Conservation (phyloP, 2,888 invertebrate species). For the Spisula subtruncata region DNA sequence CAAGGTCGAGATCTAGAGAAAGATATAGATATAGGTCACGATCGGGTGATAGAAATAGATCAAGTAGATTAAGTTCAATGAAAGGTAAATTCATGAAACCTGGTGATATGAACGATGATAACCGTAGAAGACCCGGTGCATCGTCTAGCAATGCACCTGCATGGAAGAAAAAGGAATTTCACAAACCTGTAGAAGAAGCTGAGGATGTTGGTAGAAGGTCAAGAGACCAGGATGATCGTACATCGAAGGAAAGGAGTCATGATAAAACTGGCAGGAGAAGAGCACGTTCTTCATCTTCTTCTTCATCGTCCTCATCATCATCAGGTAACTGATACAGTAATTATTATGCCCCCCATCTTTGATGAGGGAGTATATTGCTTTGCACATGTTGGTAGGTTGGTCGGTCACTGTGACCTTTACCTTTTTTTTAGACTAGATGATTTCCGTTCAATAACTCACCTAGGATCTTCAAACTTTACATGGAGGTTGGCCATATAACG, state of each 20-base stretch:
- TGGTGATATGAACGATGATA: conserved; percentile 58
- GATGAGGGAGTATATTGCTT: no score
- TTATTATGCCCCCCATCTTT: neutral
- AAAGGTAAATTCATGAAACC: conserved; percentile 71
- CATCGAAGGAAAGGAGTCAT: neutral
- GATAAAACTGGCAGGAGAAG: conserved; percentile 33
- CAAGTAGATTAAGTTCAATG: conserved; percentile 42
- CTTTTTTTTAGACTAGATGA: no score
- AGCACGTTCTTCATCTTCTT: conserved; percentile 25
- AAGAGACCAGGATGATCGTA: neutral
- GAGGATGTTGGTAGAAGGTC: conserved; percentile 9
- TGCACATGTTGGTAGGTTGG: no score
- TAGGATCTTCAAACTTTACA: no score
- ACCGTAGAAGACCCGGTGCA: conserved; percentile 43
- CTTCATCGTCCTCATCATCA: conserved; percentile 53
- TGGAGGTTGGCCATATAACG: no score
- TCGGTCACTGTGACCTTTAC: no score
- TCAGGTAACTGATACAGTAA: conserved; percentile 49
- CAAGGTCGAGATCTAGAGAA: conserved; percentile 62
- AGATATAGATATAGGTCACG: conserved; percentile 58
- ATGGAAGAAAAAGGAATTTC: conserved; percentile 79
- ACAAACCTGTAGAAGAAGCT: conserved; percentile 63
- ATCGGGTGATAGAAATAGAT: conserved; percentile 40
- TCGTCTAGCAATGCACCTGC: conserved; percentile 60
- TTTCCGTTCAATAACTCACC: no score